These are phyloP conservation scores for Paralvinella palmiformis DNA, from an alignment of 1,140 invertebrate species.

Conservation along the genomic window DNA sequence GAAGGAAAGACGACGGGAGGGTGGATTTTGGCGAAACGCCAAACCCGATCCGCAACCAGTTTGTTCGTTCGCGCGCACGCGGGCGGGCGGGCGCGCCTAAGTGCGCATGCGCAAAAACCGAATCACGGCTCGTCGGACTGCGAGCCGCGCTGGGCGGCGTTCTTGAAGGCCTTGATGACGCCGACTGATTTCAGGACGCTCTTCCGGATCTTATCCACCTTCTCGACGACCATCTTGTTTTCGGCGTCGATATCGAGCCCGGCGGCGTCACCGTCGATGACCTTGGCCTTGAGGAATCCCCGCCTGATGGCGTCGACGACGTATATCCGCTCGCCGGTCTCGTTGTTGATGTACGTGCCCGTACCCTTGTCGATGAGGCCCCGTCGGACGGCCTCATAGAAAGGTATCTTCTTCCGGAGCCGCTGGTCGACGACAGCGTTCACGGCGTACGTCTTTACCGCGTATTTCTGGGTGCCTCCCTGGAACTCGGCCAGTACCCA, in stretches of 20 bases:
- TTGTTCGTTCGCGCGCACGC: too few species aligned
- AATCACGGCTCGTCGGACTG: too few species aligned
- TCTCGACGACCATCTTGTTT: conserved; percentile 43
- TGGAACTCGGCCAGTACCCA: conserved; percentile 11
- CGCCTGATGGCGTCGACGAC: conserved; percentile 19
- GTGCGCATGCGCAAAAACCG: too few species aligned
- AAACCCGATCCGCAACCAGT: too few species aligned
- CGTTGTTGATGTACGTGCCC: conserved; percentile 17
- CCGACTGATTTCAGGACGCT: conserved; percentile 35
- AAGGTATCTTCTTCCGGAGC: not conserved
- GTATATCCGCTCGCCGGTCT: conserved; percentile 19
- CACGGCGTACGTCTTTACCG: conserved; percentile 16
- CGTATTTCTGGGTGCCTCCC: conserved; percentile 1
- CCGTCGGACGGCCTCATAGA: conserved; percentile 13
- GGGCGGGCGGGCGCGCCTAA: too few species aligned
- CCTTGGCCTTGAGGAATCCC: conserved; percentile 20
- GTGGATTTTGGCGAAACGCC: too few species aligned
- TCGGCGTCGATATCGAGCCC: conserved; percentile 41
- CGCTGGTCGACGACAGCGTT: conserved; percentile 16
- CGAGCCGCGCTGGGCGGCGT: not conserved
- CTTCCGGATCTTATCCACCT: conserved; percentile 30
- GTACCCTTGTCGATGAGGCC: conserved; percentile 15
- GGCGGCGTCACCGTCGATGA: conserved; percentile 36
- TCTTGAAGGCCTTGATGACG: conserved; percentile 35
- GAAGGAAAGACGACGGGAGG: too few species aligned